Percentiles rank a stretch among this genome's conserved stretches.
Conservation (phyloP, 2,797 vertebrate species). For the Hypotaenidia philippensis region DNA sequence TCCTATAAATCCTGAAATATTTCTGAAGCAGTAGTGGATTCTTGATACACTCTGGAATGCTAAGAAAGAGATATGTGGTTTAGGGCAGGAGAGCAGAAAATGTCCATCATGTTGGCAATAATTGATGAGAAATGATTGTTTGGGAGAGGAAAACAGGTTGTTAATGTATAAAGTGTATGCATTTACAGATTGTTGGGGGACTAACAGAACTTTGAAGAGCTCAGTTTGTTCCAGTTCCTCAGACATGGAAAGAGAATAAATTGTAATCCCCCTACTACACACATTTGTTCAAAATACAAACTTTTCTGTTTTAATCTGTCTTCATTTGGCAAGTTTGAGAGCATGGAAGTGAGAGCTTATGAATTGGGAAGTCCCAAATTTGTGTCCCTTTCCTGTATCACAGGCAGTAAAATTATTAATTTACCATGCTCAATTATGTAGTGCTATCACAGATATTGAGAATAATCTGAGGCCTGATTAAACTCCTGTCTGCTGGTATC, state of each 20-base stretch:
- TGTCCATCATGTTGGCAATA: background rate
- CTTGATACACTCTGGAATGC: slow-evolving; percentile 55
- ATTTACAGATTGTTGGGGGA: background rate
- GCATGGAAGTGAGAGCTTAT: background rate
- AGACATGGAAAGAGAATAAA: background rate
- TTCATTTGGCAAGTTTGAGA: background rate
- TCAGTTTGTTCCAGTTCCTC: background rate
- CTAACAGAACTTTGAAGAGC: background rate
- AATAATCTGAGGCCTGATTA: background rate
- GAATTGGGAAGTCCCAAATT: background rate
- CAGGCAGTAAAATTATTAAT: background rate
- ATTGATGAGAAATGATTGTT: background rate
- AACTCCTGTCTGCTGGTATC: background rate
- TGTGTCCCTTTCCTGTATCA: background rate
- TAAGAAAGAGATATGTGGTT: background rate
- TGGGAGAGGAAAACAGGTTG: background rate
- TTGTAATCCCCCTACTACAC: background rate
- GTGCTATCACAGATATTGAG: background rate
- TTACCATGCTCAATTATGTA: background rate
- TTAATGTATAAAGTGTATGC: background rate
- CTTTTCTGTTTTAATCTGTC: background rate
- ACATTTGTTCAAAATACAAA: background rate
- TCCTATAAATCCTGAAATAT: slow-evolving; percentile 40
- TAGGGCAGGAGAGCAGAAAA: background rate
- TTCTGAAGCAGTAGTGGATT: slow-evolving; percentile 59